These are phyloP conservation scores for Sigmodon hispidus DNA, from an alignment of 2,113 vertebrate genomes.

Conservation along the genomic window DNA sequence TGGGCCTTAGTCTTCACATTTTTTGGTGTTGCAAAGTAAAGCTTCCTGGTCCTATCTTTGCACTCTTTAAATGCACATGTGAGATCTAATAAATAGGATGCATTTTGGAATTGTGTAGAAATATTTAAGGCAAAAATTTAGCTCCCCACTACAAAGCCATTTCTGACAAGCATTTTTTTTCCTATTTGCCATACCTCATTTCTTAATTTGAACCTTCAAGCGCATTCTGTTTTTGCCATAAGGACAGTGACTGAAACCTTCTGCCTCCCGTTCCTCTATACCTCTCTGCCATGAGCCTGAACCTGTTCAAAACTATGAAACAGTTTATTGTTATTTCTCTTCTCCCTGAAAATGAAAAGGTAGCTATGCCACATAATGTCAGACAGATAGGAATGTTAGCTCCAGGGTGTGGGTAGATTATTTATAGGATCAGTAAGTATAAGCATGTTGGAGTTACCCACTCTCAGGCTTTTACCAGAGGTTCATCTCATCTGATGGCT, in stretches of 20 bases:
- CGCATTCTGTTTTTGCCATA: background rate
- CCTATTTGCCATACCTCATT: background rate
- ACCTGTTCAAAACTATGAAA: slow-evolving; percentile 10
- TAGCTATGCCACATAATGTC: slow-evolving; percentile 35
- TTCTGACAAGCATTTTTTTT: slow-evolving; percentile 17
- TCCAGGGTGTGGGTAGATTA: slow-evolving; percentile 17
- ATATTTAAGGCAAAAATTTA: slow-evolving; percentile 7
- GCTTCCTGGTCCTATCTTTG: background rate
- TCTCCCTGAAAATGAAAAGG: slow-evolving; percentile 49
- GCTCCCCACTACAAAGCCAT: background rate
- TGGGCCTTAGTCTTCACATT: background rate
- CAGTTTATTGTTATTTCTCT: background rate
- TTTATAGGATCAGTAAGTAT: background rate
- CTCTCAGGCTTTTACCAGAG: slow-evolving; percentile 8
- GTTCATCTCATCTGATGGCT: background rate
- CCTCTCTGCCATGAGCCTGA: background rate
- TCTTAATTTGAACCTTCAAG: background rate
- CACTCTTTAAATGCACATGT: background rate
- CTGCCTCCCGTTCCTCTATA: slow-evolving; percentile 24
- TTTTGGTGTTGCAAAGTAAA: background rate
- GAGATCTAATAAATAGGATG: background rate
- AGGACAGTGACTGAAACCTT: background rate
- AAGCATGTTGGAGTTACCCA: background rate
- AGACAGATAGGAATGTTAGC: slow-evolving; percentile 10
- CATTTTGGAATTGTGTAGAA: background rate